Evolutionary conservation across 2,113 vertebrate species (phyloP).

Genomic region (Orycteropus afer): DNA sequence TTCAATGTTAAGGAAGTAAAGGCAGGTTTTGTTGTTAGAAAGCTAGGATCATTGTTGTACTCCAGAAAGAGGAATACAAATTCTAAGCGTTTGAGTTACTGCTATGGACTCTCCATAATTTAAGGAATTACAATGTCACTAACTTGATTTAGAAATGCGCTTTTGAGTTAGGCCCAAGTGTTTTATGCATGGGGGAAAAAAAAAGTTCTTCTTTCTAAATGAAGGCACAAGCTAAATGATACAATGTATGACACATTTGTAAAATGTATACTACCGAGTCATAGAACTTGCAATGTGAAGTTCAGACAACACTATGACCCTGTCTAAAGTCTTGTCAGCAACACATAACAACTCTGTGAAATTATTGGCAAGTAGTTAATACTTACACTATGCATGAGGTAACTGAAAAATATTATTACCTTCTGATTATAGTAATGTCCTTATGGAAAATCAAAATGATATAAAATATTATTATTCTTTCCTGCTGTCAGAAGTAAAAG

Average conservation of each 20-base stretch:
- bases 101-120: neutral
- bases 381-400: neutral
- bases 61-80: neutral
- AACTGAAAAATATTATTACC: constrained; percentile 33
- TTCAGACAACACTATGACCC: neutral
- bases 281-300: neutral
- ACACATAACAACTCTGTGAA: neutral
- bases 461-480: neutral
- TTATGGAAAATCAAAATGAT: constrained; percentile 49
- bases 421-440: constrained; percentile 23
- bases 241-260: neutral
- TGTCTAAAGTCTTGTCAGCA: constrained; percentile 40
- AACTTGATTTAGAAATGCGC: neutral
- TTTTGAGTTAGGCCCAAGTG: neutral
- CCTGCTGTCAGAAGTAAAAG: constrained; percentile 27
- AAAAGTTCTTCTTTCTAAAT: constrained; percentile 3
- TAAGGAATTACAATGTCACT: neutral
- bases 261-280: neutral
- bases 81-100: neutral
- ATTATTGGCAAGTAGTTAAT: neutral
- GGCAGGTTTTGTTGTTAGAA: neutral
- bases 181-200: constrained; percentile 7
- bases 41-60: neutral
- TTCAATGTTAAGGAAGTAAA: neutral
- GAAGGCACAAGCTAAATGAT: constrained; percentile 14